Evolutionary conservation across 2,888 invertebrate genomes (phyloP).

Genomic region (Oscheius myriophilus): DNA sequence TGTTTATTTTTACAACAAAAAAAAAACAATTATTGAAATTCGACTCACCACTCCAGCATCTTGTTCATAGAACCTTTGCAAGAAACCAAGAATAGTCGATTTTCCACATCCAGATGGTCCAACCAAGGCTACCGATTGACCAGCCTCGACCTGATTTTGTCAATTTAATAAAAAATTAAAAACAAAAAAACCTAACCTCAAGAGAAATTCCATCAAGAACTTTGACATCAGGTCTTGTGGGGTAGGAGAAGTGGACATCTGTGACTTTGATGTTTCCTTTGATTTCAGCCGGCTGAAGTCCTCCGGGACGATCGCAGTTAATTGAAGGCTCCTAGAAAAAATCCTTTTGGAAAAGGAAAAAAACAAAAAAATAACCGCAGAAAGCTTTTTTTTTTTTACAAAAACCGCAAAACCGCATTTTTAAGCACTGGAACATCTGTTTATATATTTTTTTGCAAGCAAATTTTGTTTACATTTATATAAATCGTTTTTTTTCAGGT

Average conservation of each 20-base stretch:
- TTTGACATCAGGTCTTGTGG: slow-evolving; percentile 71
- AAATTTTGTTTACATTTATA: no score
- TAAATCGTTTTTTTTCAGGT: no score
- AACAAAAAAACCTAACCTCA: slow-evolving; percentile 28
- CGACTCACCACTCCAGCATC: slow-evolving; percentile 48
- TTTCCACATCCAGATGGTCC: slow-evolving; percentile 67
- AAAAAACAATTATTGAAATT: no score
- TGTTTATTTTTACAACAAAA: no score
- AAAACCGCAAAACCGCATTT: no score
- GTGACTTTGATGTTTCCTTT: slow-evolving; percentile 73
- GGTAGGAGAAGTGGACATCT: slow-evolving; percentile 73
- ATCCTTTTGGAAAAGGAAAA: neutral
- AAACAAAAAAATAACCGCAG: no score
- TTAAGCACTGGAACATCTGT: no score
- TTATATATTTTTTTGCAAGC: no score
- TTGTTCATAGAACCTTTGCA: slow-evolving; percentile 61
- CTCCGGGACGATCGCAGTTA: slow-evolving; percentile 70
- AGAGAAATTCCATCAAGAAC: slow-evolving; percentile 60
- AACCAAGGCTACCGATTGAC: slow-evolving; percentile 61
- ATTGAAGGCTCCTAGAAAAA: slow-evolving; percentile 13
- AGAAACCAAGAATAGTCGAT: slow-evolving; percentile 56
- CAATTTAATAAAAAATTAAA: neutral
- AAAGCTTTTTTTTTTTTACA: no score
- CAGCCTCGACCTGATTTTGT: slow-evolving; percentile 48
- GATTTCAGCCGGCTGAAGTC: slow-evolving; percentile 71